Conservation (phyloP, 2,797 vertebrate genomes). For the Merluccius polli region DNA sequence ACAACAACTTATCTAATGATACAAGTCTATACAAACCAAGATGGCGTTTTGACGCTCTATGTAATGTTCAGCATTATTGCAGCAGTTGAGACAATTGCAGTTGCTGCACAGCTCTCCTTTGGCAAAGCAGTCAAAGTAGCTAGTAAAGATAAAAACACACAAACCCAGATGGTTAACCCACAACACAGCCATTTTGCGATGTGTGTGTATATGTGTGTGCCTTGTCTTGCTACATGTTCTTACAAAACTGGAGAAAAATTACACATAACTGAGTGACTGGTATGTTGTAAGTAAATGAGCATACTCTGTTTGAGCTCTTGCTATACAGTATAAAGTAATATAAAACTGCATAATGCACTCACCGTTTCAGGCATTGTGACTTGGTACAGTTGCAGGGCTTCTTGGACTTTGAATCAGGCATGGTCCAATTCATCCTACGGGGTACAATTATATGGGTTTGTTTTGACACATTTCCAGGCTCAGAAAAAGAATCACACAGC, state of each 20-base stretch:
- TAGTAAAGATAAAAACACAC: constrained; percentile 32
- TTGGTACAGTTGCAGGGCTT: constrained; percentile 11
- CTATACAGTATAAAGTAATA: background rate
- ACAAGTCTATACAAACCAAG: constrained; percentile 55
- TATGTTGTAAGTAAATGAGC: background rate
- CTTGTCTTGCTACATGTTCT: too few relatives aligned
- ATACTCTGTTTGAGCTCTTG: background rate
- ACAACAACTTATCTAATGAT: background rate
- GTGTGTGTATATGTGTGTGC: background rate
- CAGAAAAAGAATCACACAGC: background rate
- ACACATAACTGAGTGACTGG: background rate
- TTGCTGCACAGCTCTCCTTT: constrained; percentile 75
- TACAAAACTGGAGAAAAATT: too few relatives aligned
- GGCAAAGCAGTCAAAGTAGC: constrained; percentile 83
- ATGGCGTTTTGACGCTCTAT: constrained; percentile 68
- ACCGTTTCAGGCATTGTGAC: constrained; percentile 6
- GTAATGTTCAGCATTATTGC: constrained; percentile 71
- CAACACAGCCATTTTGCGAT: background rate
- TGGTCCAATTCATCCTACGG: background rate
- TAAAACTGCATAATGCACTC: background rate
- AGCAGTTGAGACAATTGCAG: constrained; percentile 79
- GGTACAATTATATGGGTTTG: background rate
- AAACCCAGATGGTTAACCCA: background rate
- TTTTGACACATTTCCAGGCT: background rate
- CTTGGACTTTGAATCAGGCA: constrained; percentile 3